Conservation (phyloP, 2,113 vertebrate genomes). For the Cettia cetti region DNA sequence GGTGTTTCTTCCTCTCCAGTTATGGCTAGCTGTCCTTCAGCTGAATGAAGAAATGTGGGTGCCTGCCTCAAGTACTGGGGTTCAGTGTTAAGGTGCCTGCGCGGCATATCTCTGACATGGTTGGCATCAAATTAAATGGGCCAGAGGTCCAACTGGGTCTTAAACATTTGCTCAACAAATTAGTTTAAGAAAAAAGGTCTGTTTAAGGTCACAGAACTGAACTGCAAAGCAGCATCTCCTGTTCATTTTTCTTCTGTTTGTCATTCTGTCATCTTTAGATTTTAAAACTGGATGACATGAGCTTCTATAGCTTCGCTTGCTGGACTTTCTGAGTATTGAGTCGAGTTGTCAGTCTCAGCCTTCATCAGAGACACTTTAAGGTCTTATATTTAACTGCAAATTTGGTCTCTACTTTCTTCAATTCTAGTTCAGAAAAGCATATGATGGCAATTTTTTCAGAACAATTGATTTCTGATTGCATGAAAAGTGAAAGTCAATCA, state of each 20-base stretch:
- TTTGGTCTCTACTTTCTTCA: not conserved
- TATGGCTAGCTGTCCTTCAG: not conserved
- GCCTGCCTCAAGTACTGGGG: not conserved
- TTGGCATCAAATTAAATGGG: not conserved
- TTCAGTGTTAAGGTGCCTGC: not conserved
- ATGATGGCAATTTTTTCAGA: not conserved
- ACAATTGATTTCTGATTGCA: slow-evolving; percentile 14
- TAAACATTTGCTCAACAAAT: not conserved
- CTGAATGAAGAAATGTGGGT: not conserved
- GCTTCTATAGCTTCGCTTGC: not conserved
- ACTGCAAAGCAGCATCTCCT: not conserved
- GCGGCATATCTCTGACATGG: not conserved
- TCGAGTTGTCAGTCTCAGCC: not conserved
- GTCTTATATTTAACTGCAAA: not conserved
- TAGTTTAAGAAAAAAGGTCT: not conserved
- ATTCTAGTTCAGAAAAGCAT: not conserved
- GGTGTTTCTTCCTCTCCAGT: not conserved
- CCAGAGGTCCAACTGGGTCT: not conserved
- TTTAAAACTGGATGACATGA: not conserved
- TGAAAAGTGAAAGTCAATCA: not conserved
- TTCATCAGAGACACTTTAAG: not conserved
- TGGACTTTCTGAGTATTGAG: not conserved
- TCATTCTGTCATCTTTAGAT: not conserved
- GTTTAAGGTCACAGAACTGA: not conserved
- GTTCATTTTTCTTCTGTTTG: not conserved